phyloP scores from a whole-genome alignment of 2,888 invertebrate species.

The Pardosa pseudoannulata region DNA sequence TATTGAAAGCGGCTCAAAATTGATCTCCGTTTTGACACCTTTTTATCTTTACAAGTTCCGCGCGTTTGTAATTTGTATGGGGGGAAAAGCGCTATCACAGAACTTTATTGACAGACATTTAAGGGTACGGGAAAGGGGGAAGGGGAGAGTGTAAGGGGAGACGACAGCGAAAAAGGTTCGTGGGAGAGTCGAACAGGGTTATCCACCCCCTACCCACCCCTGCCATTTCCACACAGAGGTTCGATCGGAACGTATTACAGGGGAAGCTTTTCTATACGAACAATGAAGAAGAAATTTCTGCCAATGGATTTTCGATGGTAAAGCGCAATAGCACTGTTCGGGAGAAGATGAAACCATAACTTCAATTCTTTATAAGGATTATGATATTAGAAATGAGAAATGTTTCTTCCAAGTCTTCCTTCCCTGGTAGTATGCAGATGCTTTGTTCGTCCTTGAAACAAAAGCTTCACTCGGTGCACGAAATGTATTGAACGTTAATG shows the following conservation, averaged over 20 bases:
- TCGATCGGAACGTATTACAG: background rate
- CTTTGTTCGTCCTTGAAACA: too few relatives aligned
- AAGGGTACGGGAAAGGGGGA: background rate
- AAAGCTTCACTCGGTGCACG: too few relatives aligned
- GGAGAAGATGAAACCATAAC: background rate
- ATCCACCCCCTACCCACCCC: background rate
- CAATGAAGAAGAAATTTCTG: constrained; percentile 17
- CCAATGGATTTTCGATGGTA: background rate
- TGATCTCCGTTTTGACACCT: background rate
- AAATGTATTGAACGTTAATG: too few relatives aligned
- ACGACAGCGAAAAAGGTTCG: background rate
- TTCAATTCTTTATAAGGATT: background rate
- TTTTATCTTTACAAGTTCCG: constrained; percentile 3
- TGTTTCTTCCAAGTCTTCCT: too few relatives aligned
- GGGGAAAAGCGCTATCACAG: background rate
- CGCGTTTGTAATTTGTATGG: constrained; percentile 14
- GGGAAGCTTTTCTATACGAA: constrained; percentile 15
- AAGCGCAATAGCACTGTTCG: background rate
- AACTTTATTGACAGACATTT: constrained; percentile 19
- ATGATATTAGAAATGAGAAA: too few relatives aligned
- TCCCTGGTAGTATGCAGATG: too few relatives aligned
- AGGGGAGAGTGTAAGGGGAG: background rate
- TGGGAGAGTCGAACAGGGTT: constrained; percentile 7
- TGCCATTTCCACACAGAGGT: background rate
- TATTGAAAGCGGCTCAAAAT: background rate